Evolutionary conservation across 2,888 invertebrate genomes (phyloP).

Genomic region (Polymixis flavicincta): DNA sequence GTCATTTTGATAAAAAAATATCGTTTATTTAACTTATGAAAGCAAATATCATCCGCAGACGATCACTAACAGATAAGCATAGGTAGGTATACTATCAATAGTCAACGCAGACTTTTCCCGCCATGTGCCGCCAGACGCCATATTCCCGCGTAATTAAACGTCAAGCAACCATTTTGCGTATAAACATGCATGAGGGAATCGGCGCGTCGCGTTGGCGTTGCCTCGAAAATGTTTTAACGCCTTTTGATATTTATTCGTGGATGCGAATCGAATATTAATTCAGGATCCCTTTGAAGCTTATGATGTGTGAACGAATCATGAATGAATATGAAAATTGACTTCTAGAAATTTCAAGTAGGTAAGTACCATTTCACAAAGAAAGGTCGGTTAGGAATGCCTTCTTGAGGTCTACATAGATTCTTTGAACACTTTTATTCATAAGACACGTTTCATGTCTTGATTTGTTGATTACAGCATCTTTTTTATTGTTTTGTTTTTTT

Average conservation of each 20-base stretch:
- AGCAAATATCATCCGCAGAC: slow-evolving; percentile 16
- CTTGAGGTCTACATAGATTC: background rate
- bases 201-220: slow-evolving; percentile 51
- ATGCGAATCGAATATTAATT: slow-evolving; percentile 63
- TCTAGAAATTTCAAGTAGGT: slow-evolving; percentile 1
- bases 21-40: slow-evolving; percentile 6
- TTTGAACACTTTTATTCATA: slow-evolving; percentile 4
- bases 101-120: slow-evolving; percentile 60
- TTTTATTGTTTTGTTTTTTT: background rate
- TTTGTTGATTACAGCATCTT: slow-evolving; percentile 4
- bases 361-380: slow-evolving; percentile 9
- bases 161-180: slow-evolving; percentile 81
- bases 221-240: slow-evolving; percentile 60
- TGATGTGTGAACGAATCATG: slow-evolving; percentile 39
- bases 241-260: slow-evolving; percentile 57
- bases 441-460: background rate
- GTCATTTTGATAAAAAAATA: slow-evolving; percentile 35
- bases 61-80: slow-evolving; percentile 12
- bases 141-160: slow-evolving; percentile 83
- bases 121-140: slow-evolving; percentile 60
- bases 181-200: slow-evolving; percentile 74
- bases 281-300: slow-evolving; percentile 35
- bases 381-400: background rate
- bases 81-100: slow-evolving; percentile 35
- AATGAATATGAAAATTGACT: slow-evolving; percentile 22